Evolutionary conservation across 1,140 invertebrate genomes (phyloP).

Genomic region (Ceratitis capitata): DNA sequence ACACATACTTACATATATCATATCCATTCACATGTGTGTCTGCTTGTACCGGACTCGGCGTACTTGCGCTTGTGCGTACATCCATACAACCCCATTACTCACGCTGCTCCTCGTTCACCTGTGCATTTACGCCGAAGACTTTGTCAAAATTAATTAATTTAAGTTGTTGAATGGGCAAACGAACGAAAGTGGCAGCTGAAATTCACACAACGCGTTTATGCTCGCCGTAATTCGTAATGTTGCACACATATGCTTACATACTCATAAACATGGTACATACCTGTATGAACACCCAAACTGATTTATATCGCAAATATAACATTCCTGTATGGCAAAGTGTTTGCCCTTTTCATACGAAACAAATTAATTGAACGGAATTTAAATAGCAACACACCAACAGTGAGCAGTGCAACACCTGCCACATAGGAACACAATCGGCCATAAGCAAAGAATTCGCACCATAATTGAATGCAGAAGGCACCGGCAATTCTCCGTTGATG

Average conservation of each 20-base stretch:
- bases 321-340: not conserved
- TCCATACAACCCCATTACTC: constrained; percentile 2
- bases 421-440: not conserved
- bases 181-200: constrained; percentile 34
- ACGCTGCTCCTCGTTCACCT: not conserved
- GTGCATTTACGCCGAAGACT: constrained; percentile 15
- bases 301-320: not conserved
- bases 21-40: not conserved
- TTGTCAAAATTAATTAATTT: constrained; percentile 38
- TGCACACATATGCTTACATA: not conserved
- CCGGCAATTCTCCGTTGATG: not conserved
- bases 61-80: constrained; percentile 3
- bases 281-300: not conserved
- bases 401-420: not conserved
- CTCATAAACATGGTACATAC: not conserved
- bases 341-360: not conserved
- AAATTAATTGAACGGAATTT: constrained; percentile 16
- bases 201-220: not conserved
- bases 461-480: not conserved
- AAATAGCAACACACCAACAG: not conserved
- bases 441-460: not conserved
- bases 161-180: constrained; percentile 36
- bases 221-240: not conserved
- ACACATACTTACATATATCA: not conserved
- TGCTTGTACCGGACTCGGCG: not conserved